phyloP scores from a whole-genome alignment of 2,797 vertebrate genomes.

The Mormyrops boulengeri region DNA sequence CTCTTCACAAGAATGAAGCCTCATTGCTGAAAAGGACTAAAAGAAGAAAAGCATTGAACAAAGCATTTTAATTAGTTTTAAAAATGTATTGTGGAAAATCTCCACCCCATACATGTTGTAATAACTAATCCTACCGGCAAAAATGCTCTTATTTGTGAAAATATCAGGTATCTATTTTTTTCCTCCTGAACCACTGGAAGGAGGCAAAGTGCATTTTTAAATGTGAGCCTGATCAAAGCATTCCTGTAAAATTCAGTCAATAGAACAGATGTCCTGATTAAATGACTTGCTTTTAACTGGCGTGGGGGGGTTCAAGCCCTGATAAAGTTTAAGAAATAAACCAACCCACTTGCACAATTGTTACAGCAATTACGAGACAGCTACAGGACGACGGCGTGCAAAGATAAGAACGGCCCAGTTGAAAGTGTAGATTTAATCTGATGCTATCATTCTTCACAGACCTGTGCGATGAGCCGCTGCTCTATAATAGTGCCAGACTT shows the following conservation, averaged over 20 bases:
- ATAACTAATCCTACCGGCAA: neutral
- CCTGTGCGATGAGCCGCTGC: neutral
- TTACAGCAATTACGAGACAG: neutral
- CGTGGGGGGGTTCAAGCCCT: neutral
- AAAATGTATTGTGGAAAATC: neutral
- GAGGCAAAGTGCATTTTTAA: neutral
- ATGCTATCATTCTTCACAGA: neutral
- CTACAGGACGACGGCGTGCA: neutral
- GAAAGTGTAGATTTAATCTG: constrained; percentile 5
- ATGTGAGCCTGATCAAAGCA: neutral
- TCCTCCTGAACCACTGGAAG: neutral
- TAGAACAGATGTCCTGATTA: neutral
- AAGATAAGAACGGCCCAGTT: neutral
- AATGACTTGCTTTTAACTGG: neutral
- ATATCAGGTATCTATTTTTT: neutral
- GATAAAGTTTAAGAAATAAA: constrained; percentile 2
- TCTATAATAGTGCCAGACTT: neutral
- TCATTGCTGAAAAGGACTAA: neutral
- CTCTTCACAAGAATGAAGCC: neutral
- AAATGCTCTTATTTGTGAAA: neutral
- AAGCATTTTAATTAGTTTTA: neutral
- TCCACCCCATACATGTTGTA: neutral
- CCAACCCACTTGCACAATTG: neutral
- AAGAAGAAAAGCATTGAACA: neutral
- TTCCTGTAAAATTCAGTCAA: neutral